Percentiles rank a stretch among this genome's conserved stretches.
These are phyloP conservation scores for Cosmia trapezina DNA, from an alignment of 2,888 invertebrate species.

Conservation along the genomic window DNA sequence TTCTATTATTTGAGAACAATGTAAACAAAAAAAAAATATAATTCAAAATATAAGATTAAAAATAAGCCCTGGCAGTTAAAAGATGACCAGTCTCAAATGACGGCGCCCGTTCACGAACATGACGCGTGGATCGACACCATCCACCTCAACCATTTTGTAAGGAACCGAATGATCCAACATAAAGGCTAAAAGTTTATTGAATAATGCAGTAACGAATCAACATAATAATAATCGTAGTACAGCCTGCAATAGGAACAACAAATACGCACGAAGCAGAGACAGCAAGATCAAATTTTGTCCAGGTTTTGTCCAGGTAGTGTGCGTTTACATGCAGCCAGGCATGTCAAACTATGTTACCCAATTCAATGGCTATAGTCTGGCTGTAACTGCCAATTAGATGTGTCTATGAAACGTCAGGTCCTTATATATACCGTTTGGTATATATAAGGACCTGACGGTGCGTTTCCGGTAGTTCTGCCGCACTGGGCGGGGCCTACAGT, in stretches of 20 bases:
- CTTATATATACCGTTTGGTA: not conserved
- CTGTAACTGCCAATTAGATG: constrained; percentile 25
- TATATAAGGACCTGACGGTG: too few relatives aligned
- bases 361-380: constrained; percentile 5
- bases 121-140: too few relatives aligned
- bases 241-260: not conserved
- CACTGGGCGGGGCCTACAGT: too few relatives aligned
- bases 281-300: not conserved
- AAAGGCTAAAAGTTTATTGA: not conserved
- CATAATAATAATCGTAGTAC: not conserved
- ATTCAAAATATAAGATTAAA: too few relatives aligned
- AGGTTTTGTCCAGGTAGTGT: not conserved
- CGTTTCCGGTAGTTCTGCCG: too few relatives aligned
- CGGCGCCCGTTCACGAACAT: too few relatives aligned
- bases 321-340: constrained; percentile 24
- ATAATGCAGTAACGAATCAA: not conserved
- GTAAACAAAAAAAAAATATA: too few relatives aligned
- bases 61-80: too few relatives aligned
- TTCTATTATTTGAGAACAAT: too few relatives aligned
- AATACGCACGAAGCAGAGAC: not conserved
- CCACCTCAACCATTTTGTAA: too few relatives aligned
- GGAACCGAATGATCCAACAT: too few relatives aligned
- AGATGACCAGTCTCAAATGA: too few relatives aligned
- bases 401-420: constrained; percentile 4
- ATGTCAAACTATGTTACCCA: constrained; percentile 26